Evolutionary conservation across 92 coral and sea anemone genomes (phyloP).

Genomic region (Scolanthus callimorphus): DNA sequence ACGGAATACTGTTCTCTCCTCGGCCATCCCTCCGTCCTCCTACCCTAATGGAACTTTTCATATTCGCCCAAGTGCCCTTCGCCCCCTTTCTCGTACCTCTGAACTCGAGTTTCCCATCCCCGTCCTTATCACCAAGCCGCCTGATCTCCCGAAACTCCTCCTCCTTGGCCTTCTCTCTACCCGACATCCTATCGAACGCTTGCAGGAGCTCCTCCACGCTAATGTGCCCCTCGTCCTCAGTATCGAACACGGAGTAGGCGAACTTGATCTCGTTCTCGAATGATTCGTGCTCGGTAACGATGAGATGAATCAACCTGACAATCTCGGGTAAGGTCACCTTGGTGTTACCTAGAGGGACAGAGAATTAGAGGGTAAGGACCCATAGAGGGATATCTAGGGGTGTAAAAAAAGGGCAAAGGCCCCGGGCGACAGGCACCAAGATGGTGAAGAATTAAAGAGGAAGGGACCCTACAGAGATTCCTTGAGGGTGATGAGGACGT

Average conservation of each 20-base stretch:
- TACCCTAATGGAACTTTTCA: not conserved
- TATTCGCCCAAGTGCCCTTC: not conserved
- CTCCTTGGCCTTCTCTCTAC: constrained; percentile 27
- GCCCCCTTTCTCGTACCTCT: constrained; percentile 39
- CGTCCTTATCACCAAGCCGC: constrained; percentile 35
- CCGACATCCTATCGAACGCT: constrained; percentile 38
- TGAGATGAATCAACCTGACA: constrained; percentile 36
- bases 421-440: too few relatives aligned
- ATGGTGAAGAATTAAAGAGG: too few relatives aligned
- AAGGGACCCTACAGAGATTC: too few relatives aligned
- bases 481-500: too few relatives aligned
- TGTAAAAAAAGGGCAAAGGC: too few relatives aligned
- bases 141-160: constrained; percentile 37
- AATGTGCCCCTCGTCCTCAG: constrained; percentile 30
- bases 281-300: constrained; percentile 48
- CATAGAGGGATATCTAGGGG: too few relatives aligned
- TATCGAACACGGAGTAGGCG: constrained; percentile 54
- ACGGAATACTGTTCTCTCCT: not conserved
- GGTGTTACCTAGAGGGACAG: constrained; percentile 36
- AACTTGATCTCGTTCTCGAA: constrained; percentile 23
- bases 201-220: constrained; percentile 34
- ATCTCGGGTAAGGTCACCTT: constrained; percentile 39
- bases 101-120: constrained; percentile 25
- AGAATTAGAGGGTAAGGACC: too few relatives aligned
- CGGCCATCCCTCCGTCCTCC: not conserved